Evolutionary conservation across 2,888 invertebrate genomes (phyloP).

Genomic region (Cylindroiulus punctatus): DNA sequence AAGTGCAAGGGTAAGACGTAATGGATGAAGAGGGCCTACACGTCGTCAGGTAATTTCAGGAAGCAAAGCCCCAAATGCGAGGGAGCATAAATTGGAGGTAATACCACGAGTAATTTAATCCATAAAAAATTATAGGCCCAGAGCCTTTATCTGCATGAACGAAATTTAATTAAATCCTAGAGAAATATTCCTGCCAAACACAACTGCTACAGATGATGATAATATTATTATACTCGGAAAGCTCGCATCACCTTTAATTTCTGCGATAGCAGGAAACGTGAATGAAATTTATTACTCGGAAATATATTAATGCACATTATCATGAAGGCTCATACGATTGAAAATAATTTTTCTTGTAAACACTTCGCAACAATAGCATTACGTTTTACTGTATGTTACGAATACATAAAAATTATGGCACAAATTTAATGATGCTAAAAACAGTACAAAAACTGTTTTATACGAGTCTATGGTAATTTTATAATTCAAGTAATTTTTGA

Average conservation of each 20-base stretch:
- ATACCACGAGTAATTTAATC: slow-evolving; percentile 6
- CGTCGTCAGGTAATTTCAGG: slow-evolving; percentile 13
- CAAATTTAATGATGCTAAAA: too few species aligned
- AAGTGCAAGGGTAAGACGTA: neutral
- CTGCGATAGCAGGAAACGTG: neutral
- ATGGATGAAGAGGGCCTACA: slow-evolving; percentile 9
- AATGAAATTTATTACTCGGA: too few species aligned
- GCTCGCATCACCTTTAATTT: neutral
- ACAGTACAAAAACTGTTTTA: too few species aligned
- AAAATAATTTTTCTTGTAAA: too few species aligned
- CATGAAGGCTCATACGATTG: too few species aligned
- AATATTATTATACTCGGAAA: neutral
- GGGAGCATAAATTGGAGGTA: slow-evolving; percentile 19
- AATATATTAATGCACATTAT: too few species aligned
- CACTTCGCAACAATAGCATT: too few species aligned
- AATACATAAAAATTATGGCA: too few species aligned
- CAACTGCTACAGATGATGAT: neutral
- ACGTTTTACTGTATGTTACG: too few species aligned
- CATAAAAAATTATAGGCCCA: neutral
- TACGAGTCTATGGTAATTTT: too few species aligned
- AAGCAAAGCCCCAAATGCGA: neutral
- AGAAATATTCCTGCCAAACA: slow-evolving; percentile 13
- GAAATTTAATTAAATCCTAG: slow-evolving; percentile 29
- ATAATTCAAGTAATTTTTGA: too few species aligned
- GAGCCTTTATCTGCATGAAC: slow-evolving; percentile 31